Evolutionary conservation across 2,113 vertebrate genomes (phyloP), one percentile per base, ranked within the genome.

Genomic region (Oreocharis arfaki): DNA sequence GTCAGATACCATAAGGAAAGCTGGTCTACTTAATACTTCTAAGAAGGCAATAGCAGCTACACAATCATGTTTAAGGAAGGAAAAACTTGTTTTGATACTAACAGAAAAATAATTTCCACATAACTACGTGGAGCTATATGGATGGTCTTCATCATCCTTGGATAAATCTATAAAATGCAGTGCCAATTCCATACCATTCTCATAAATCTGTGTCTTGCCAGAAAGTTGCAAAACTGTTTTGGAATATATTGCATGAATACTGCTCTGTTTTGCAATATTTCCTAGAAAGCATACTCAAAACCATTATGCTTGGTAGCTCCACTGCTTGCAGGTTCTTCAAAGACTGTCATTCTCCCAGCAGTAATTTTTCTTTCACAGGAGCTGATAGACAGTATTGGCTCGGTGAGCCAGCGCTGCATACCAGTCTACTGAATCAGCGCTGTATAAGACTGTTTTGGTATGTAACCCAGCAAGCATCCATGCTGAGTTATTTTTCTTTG

Each of bases 361-460:
- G 75, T 47, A 74, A 30, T 80, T 93, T 89, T 83, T 90, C 75
- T 88, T 92, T 95, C 63, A 32, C 12, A 17, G 63, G 14, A 83
- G 63, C 82, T 42, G 75, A 83, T 79, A 46, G 70, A 26, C 41
- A 76, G 39, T 39, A 73, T 56, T 85, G 90, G 56, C 50, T 93
- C 1, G 1, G 37, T 83, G 83, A 93, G 94, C 86, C 85, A 86
- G 32, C 39, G 4, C 59, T 61, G 92, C 92, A 95, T 97, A 74
- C 95, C 94, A 92, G 63, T 30, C 83, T 70, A 53, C 75, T 95
- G 90, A 97, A 92, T 94, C 96, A 97, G 92, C 92, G 83, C 81
- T n/a, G n/a, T 69, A 6, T 76, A 92, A 90, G 90, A 35, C 71
- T 74, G 42, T 61, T 93, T 81, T 69, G 93, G 83, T 90, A 86